These are phyloP conservation scores for Urocyon cinereoargenteus DNA, from an alignment of 2,797 vertebrate genomes.

Conservation along the genomic window DNA sequence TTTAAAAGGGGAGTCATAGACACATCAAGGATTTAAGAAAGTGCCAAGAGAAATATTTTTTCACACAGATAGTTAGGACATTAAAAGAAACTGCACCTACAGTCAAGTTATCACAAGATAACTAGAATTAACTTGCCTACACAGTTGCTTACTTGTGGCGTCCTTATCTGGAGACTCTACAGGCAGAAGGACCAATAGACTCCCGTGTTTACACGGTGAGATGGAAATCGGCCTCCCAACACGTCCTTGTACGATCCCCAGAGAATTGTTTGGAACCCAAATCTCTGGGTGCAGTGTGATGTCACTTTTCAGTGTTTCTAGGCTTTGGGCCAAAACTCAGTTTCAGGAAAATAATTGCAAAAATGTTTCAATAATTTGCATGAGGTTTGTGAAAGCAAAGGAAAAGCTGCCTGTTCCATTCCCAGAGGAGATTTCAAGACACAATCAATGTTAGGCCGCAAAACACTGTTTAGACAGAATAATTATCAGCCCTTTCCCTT, in stretches of 20 bases:
- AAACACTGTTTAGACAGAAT: slow-evolving; percentile 84
- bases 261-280: slow-evolving; percentile 71
- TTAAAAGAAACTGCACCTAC: slow-evolving; percentile 71
- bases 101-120: slow-evolving; percentile 73
- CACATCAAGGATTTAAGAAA: slow-evolving; percentile 69
- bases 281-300: slow-evolving; percentile 75
- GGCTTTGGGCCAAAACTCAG: slow-evolving; percentile 79
- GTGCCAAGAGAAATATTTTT: slow-evolving; percentile 74
- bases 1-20: slow-evolving; percentile 61
- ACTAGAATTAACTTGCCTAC: slow-evolving; percentile 70
- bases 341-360: slow-evolving; percentile 83
- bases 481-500: slow-evolving; percentile 80
- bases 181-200: slow-evolving; percentile 59
- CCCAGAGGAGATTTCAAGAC: slow-evolving; percentile 82
- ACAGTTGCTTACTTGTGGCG: slow-evolving; percentile 56
- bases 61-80: slow-evolving; percentile 58
- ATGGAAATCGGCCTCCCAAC: slow-evolving; percentile 73
- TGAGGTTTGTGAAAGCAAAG: slow-evolving; percentile 79
- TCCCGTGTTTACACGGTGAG: slow-evolving; percentile 68
- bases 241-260: slow-evolving; percentile 32
- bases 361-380: slow-evolving; percentile 85
- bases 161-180: slow-evolving; percentile 72
- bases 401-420: slow-evolving; percentile 70
- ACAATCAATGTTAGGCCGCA: slow-evolving; percentile 79
- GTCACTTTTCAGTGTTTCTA: slow-evolving; percentile 82